phyloP scores from a whole-genome alignment of 2,888 invertebrate genomes.

The Aleiodes testaceus region DNA sequence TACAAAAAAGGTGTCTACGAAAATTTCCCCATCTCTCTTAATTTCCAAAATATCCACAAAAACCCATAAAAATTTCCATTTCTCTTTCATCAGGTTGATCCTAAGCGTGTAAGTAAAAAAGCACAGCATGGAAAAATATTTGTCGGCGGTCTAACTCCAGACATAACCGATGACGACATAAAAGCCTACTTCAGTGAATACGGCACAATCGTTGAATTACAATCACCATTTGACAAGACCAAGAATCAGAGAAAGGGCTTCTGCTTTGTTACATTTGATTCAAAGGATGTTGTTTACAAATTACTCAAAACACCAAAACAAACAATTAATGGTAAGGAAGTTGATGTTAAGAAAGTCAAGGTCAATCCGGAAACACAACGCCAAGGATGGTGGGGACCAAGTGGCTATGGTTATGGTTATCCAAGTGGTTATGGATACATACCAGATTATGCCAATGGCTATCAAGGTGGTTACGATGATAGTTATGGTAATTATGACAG shows the following conservation, averaged over 20 bases:
- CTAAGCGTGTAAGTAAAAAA: slow-evolving; percentile 79
- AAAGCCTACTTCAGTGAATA: slow-evolving; percentile 77
- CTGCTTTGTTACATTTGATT: slow-evolving; percentile 81
- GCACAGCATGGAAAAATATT: slow-evolving; percentile 79
- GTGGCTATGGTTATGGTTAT: slow-evolving; percentile 68
- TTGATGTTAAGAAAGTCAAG: slow-evolving; percentile 76
- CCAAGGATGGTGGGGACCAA: slow-evolving; percentile 68
- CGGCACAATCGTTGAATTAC: slow-evolving; percentile 78
- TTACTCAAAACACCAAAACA: slow-evolving; percentile 76
- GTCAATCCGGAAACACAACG: slow-evolving; percentile 74
- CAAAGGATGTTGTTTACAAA: slow-evolving; percentile 77
- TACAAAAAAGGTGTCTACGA: too few relatives aligned
- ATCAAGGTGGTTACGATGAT: slow-evolving; percentile 70
- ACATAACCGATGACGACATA: slow-evolving; percentile 78
- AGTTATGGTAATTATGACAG: slow-evolving; percentile 72
- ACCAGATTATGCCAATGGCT: slow-evolving; percentile 64
- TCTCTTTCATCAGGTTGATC: slow-evolving; percentile 74
- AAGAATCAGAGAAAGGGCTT: slow-evolving; percentile 79
- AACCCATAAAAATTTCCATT: background rate
- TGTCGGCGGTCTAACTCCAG: slow-evolving; percentile 79
- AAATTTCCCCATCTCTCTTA: too few relatives aligned
- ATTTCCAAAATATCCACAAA: too few relatives aligned
- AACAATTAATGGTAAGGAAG: slow-evolving; percentile 77
- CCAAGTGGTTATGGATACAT: slow-evolving; percentile 67
- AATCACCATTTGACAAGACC: slow-evolving; percentile 80